Conservation (phyloP, 2,113 vertebrate genomes). For the Rynchops niger region DNA sequence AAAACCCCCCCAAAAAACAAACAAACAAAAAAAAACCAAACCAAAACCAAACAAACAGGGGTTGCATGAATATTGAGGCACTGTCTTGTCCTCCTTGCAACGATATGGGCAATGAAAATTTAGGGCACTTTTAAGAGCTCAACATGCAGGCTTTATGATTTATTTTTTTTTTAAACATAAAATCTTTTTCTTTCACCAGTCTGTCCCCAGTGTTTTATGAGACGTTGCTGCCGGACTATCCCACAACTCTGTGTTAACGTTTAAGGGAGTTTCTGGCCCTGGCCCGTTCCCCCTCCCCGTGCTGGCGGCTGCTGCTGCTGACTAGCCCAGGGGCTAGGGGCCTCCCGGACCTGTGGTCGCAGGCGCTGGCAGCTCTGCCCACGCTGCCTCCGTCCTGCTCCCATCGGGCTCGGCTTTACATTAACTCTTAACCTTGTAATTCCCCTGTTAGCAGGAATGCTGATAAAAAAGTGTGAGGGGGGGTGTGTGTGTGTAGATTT, state of each 20-base stretch:
- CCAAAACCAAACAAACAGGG: no score
- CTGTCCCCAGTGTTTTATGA: background rate
- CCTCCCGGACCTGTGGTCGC: background rate
- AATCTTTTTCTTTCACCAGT: background rate
- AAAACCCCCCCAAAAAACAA: no score
- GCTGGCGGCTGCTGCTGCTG: background rate
- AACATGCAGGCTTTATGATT: background rate
- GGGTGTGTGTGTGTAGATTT: background rate
- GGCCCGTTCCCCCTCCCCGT: fast-evolving
- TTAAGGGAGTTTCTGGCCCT: background rate
- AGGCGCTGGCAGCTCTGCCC: background rate
- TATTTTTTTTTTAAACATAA: background rate
- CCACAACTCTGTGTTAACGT: background rate
- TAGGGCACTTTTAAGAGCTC: background rate
- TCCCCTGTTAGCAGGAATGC: background rate
- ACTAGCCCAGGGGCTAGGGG: fast-evolving
- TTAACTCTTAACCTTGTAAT: background rate
- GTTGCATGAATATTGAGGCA: background rate
- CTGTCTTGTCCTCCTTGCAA: background rate
- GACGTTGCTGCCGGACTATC: background rate
- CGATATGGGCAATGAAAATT: background rate
- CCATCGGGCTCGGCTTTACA: background rate
- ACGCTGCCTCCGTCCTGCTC: background rate
- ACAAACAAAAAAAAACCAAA: background rate
- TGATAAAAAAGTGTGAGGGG: background rate